Conservation (phyloP, 2,113 vertebrate species). For the Ifrita kowaldi region DNA sequence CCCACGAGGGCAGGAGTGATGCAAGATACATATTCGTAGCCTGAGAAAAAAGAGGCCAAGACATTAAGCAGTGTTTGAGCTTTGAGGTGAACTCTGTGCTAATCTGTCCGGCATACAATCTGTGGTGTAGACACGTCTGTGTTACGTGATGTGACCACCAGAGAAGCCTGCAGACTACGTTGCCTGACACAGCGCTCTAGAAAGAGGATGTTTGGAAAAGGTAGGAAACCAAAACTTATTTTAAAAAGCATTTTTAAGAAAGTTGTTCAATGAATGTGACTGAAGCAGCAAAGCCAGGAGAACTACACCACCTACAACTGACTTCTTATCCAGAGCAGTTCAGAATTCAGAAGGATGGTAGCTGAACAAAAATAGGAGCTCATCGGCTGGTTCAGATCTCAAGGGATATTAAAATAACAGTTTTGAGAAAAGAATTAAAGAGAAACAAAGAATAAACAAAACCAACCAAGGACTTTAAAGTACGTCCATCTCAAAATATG, state of each 20-base stretch:
- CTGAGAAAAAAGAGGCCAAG: neutral
- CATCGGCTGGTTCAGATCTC: neutral
- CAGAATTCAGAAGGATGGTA: neutral
- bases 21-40: neutral
- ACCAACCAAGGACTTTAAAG: neutral
- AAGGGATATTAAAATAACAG: neutral
- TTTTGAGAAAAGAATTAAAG: neutral
- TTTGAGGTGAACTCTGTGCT: neutral
- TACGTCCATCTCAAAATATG: neutral
- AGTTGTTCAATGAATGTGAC: neutral
- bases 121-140: neutral
- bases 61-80: neutral
- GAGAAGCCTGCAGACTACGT: neutral
- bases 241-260: neutral
- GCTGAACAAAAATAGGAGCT: neutral
- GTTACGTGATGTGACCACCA: accelerated
- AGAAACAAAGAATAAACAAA: neutral
- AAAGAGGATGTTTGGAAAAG: neutral
- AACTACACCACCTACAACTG: neutral
- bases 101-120: neutral
- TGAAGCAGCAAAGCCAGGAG: neutral
- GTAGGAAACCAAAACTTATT: neutral
- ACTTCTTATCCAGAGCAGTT: neutral
- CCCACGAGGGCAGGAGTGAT: neutral
- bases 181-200: neutral